Evolutionary conservation across 53 echinoderm and acorn worm genomes (phyloP).

Genomic region (Holothuria leucospilota): DNA sequence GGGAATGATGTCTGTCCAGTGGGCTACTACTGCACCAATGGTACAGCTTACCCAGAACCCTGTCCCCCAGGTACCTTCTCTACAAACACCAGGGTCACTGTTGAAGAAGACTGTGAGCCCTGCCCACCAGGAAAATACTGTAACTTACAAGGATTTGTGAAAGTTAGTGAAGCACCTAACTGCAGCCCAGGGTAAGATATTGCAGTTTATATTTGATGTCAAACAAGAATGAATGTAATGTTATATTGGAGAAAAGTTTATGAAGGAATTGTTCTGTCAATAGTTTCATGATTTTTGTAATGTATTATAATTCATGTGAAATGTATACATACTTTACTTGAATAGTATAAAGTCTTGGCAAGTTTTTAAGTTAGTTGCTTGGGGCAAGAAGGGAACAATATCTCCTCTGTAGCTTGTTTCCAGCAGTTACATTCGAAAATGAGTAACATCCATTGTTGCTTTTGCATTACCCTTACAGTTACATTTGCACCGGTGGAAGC

Average conservation of each 20-base stretch:
- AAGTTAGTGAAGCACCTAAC: conserved; percentile 83
- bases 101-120: conserved; percentile 79
- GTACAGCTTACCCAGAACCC: conserved; percentile 96
- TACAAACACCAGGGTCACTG: conserved; percentile 76
- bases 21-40: conserved; percentile 94
- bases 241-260: no score
- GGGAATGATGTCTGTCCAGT: conserved; percentile 96
- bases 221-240: no score
- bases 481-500: conserved; percentile 96
- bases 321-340: no score
- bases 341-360: no score
- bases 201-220: no score
- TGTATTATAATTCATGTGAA: no score
- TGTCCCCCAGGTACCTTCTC: conserved; percentile 98
- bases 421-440: background rate
- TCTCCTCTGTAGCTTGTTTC: no score
- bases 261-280: no score
- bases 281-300: no score
- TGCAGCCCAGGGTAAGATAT: conserved; percentile 88
- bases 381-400: no score
- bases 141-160: conserved; percentile 93
- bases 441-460: background rate
- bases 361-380: no score
- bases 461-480: conserved; percentile 57
- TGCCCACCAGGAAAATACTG: conserved; percentile 92